A percentile compares a stretch with the other conserved stretches of the same genome.
These are phyloP conservation scores for Tigriopus japonicus DNA, from an alignment of 1,140 invertebrate species.

Conservation along the genomic window DNA sequence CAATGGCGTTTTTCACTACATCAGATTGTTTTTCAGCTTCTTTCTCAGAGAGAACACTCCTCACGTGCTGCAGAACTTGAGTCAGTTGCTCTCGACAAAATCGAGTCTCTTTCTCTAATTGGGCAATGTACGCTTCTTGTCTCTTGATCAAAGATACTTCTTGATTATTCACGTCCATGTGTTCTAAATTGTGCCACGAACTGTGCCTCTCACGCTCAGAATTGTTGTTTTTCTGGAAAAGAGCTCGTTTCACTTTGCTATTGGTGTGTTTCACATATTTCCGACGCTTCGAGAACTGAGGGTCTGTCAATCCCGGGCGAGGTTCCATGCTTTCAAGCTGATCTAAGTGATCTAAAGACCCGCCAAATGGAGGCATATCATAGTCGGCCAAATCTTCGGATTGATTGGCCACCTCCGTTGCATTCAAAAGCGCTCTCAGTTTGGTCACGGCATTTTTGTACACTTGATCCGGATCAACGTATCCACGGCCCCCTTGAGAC, in stretches of 20 bases:
- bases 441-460: neutral
- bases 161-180: neutral
- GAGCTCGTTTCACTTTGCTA: neutral
- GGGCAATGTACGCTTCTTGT: neutral
- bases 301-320: neutral
- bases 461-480: neutral
- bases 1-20: neutral
- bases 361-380: neutral
- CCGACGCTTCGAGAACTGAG: neutral
- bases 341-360: neutral
- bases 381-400: neutral
- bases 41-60: neutral
- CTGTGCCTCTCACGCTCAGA: neutral
- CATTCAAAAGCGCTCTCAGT: neutral
- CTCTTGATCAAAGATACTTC: neutral
- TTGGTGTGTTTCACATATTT: neutral
- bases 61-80: neutral
- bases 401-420: neutral
- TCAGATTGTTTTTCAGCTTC: neutral
- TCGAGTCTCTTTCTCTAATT: neutral
- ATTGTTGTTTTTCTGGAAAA: neutral
- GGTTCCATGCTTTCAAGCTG: neutral
- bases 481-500: neutral
- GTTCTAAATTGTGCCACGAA: neutral
- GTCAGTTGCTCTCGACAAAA: neutral